These are phyloP conservation scores for Erythrocercus mccallii DNA, from an alignment of 2,113 vertebrate species.

Conservation along the genomic window DNA sequence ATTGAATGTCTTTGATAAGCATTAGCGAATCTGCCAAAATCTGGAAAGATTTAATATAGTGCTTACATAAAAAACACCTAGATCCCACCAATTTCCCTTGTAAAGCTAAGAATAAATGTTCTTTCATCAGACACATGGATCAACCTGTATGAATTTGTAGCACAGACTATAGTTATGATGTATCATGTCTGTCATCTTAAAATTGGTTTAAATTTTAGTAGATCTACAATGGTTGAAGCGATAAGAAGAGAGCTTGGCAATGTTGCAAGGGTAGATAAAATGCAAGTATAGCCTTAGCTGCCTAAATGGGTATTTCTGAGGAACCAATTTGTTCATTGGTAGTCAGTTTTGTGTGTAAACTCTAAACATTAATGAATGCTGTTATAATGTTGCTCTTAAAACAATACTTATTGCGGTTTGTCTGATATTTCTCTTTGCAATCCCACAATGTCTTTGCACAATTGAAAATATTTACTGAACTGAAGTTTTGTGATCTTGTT, in stretches of 20 bases:
- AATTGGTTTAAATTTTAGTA: not conserved
- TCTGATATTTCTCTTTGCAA: not conserved
- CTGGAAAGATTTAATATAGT: not conserved
- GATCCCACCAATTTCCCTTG: not conserved
- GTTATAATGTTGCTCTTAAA: not conserved
- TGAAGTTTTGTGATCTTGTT: not conserved
- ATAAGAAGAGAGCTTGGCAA: not conserved
- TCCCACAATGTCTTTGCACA: not conserved
- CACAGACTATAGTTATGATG: not conserved
- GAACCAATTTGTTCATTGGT: not conserved
- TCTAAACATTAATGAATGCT: not conserved
- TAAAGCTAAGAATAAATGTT: not conserved
- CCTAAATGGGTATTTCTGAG: not conserved
- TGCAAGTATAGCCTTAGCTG: not conserved
- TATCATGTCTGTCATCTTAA: not conserved
- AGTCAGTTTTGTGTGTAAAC: not conserved
- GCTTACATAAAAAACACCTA: not conserved
- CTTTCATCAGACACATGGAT: not conserved
- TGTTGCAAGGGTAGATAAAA: not conserved
- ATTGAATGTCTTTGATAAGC: not conserved
- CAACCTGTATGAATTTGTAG: not conserved
- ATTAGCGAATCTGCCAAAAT: not conserved
- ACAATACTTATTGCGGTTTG: not conserved
- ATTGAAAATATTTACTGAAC: not conserved
- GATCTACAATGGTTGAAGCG: not conserved